Evolutionary conservation across 2,888 invertebrate genomes (phyloP).

Genomic region (Limnephilus rhombicus): DNA sequence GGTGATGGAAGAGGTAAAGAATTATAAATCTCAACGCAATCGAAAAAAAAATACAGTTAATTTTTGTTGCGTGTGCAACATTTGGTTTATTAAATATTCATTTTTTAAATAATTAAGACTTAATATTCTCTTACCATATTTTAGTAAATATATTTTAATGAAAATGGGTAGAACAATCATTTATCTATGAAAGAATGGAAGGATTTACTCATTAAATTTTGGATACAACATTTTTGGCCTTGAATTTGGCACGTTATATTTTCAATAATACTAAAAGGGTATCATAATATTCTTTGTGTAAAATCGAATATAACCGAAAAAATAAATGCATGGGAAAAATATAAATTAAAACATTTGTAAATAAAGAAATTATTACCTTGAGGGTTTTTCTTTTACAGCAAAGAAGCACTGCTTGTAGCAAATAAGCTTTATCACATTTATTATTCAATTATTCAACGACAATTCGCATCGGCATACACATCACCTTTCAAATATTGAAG

Average conservation of each 20-base stretch:
- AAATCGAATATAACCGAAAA: neutral
- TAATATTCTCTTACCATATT: conserved; percentile 63
- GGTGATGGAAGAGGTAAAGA: neutral
- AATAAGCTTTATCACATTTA: neutral
- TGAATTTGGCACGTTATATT: conserved; percentile 39
- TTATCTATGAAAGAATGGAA: conserved; percentile 52
- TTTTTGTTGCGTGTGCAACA: conserved; percentile 62
- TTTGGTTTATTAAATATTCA: conserved; percentile 65
- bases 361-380: neutral
- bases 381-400: neutral
- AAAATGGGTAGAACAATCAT: conserved; percentile 53
- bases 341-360: neutral
- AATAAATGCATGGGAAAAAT: neutral
- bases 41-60: neutral
- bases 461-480: neutral
- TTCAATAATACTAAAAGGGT: conserved; percentile 2
- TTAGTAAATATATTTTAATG: conserved; percentile 55
- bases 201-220: conserved; percentile 46
- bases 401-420: neutral
- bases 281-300: neutral
- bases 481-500: neutral
- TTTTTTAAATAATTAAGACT: conserved; percentile 63
- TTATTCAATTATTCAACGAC: neutral
- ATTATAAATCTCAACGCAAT: neutral
- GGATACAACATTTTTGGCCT: conserved; percentile 52